phyloP scores from a whole-genome alignment of 2,113 vertebrate genomes.

The Pterophyllum scalare region DNA sequence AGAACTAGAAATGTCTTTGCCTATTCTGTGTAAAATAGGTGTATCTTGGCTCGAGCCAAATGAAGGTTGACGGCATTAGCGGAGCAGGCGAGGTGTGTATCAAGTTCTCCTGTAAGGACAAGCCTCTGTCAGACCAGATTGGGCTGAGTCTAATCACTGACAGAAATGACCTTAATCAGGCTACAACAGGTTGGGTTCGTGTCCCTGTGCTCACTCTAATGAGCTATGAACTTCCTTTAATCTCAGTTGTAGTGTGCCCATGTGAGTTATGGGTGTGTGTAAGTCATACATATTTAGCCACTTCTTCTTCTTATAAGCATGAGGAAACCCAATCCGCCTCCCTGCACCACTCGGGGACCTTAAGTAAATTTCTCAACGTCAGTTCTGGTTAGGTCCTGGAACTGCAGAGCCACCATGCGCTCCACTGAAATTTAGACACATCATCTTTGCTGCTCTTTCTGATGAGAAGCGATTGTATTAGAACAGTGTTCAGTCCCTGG shows the following conservation, averaged over 20 bases:
- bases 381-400: conserved; percentile 42
- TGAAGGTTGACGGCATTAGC: conserved; percentile 38
- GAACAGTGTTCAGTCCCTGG: conserved; percentile 9
- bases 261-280: background rate
- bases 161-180: conserved; percentile 67
- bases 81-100: background rate
- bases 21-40: conserved; percentile 6
- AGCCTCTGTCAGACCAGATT: conserved; percentile 44
- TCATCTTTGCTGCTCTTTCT: background rate
- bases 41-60: conserved; percentile 17
- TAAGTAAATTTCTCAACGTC: conserved; percentile 50
- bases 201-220: background rate
- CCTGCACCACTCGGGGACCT: conserved; percentile 8
- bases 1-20: background rate
- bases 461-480: background rate
- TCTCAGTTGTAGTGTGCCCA: background rate
- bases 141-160: conserved; percentile 62
- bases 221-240: background rate
- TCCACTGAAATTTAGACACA: conserved; percentile 31
- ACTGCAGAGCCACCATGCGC: conserved; percentile 21
- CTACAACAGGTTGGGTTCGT: conserved; percentile 24
- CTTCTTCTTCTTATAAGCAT: conserved; percentile 15
- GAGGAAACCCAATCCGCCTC: conserved; percentile 45
- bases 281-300: conserved; percentile 7
- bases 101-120: conserved; percentile 19